Base-by-base conservation (phyloP, 2,113 vertebrate species). In the Indicator indicator region DNA sequence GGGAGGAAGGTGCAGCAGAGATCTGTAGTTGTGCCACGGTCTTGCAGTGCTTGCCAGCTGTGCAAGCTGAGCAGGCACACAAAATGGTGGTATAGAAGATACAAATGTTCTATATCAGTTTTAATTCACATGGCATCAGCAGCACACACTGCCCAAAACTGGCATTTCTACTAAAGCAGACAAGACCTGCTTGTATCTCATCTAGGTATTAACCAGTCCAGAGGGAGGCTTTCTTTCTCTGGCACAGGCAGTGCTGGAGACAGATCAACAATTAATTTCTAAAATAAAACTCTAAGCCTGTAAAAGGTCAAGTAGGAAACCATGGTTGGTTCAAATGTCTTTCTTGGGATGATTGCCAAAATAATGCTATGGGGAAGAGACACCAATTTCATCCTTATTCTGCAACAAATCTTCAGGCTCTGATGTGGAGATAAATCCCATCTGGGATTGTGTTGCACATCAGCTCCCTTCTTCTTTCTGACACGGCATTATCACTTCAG, bases 271-370 rank as follows among this genome's bases (percentile, higher is more conserved):
- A 74, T 81, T 88, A 1, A 83, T 59, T 94, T 59, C 80, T 71
- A 42, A 92, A 86, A 42, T 50, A 67, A 77, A 85, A 56, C 18
- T 48, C 42, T 28, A 5, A 81, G n/a, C 38, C 30, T 74, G n/a
- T 88, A 30, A 92, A 88, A 95, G 38, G 60, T 83, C 69, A 81
- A 21, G 56, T 32, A 83, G 76, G 52, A 93, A 68, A 52, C 38
- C 16, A 24, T 2, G 11, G 11, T 33, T 55, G 6, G 9, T n/a
- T 82, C 16, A 50, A 77, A 48, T 21, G 15, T 30, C 52, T 83
- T 21, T 67, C 32, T 55, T 38, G 20, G 9, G 38, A 59, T 42
- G 16, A 32, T 81, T 86, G 28, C 33, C 21, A 90, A 70, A 88
- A 60, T 48, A 48, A 46, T 63, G 24, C 18, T 19, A 6, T 83